Evolutionary conservation across 2,113 vertebrate species (phyloP).

Genomic region (Megaleporinus macrocephalus): DNA sequence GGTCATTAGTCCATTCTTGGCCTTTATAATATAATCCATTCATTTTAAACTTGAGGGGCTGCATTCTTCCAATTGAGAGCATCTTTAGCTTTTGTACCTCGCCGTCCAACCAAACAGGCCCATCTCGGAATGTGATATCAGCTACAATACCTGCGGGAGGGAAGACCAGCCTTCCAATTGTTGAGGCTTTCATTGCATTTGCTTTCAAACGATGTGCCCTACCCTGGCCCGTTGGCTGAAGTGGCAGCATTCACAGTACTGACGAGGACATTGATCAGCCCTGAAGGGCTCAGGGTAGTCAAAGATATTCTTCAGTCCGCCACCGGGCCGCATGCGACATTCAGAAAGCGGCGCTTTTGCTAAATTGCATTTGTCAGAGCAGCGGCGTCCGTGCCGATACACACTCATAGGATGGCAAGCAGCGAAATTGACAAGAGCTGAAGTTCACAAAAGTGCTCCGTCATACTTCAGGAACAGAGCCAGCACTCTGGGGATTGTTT

Average conservation of each 20-base stretch:
- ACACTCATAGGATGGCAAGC: neutral
- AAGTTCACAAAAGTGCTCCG: slow-evolving; percentile 20
- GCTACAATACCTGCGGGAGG: neutral
- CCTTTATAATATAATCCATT: no score
- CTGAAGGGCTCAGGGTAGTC: slow-evolving; percentile 23
- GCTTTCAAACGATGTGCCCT: neutral
- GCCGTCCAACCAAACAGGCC: neutral
- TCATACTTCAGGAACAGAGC: neutral
- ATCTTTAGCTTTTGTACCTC: neutral
- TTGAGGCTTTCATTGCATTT: neutral
- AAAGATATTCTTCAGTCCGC: neutral
- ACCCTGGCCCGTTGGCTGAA: neutral
- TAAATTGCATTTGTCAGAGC: slow-evolving; percentile 36
- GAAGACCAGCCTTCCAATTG: slow-evolving; percentile 6
- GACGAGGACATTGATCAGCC: slow-evolving; percentile 15
- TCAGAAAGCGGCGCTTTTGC: slow-evolving; percentile 13
- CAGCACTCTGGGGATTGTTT: neutral
- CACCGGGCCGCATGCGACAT: neutral
- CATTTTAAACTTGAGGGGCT: neutral
- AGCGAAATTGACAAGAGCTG: neutral
- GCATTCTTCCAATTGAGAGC: neutral
- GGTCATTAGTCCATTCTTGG: no score
- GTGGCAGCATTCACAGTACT: no score
- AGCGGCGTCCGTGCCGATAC: neutral
- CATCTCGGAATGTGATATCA: slow-evolving; percentile 19